Evolutionary conservation across 2,888 invertebrate species (phyloP).

Genomic region (Chalcosyrphus nemorum): DNA sequence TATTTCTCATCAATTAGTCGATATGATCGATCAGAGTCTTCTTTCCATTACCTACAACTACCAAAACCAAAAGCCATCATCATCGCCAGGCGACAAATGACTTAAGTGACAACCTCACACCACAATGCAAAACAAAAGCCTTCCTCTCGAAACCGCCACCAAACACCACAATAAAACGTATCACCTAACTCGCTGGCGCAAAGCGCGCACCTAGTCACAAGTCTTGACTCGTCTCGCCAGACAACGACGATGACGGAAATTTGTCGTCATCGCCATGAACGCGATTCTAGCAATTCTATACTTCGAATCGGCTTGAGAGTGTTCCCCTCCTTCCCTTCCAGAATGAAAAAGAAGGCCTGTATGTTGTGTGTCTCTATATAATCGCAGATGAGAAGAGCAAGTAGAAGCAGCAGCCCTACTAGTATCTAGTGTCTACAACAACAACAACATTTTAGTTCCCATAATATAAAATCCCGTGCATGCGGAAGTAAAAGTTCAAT

Average conservation of each 20-base stretch:
- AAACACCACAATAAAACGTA: constrained; percentile 47
- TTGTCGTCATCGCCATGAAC: constrained; percentile 66
- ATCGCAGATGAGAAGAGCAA: constrained; percentile 37
- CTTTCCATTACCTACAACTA: constrained; percentile 44
- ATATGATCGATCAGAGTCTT: constrained; percentile 31
- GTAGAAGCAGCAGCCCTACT: too few relatives aligned
- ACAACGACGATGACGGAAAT: constrained; percentile 65
- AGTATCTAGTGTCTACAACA: too few relatives aligned
- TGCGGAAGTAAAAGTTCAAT: constrained; percentile 82
- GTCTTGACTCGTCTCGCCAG: constrained; percentile 55
- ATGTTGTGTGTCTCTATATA: too few relatives aligned
- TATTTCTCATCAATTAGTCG: constrained; percentile 40
- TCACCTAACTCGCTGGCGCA: constrained; percentile 5
- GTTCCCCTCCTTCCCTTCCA: too few relatives aligned
- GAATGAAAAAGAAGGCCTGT: too few relatives aligned
- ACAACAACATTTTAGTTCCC: constrained; percentile 68
- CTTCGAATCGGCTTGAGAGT: constrained; percentile 59
- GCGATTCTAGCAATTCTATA: constrained; percentile 67
- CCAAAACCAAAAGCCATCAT: too few relatives aligned
- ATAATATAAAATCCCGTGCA: constrained; percentile 77
- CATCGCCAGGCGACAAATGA: constrained; percentile 62
- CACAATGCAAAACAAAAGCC: constrained; percentile 66
- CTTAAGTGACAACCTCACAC: constrained; percentile 71
- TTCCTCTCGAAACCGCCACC: constrained; percentile 29
- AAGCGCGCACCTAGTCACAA: neutral